Percentiles rank a stretch among this genome's conserved stretches.
Conservation (phyloP, 1,140 invertebrate genomes). For the Zaprionus africanus region DNA sequence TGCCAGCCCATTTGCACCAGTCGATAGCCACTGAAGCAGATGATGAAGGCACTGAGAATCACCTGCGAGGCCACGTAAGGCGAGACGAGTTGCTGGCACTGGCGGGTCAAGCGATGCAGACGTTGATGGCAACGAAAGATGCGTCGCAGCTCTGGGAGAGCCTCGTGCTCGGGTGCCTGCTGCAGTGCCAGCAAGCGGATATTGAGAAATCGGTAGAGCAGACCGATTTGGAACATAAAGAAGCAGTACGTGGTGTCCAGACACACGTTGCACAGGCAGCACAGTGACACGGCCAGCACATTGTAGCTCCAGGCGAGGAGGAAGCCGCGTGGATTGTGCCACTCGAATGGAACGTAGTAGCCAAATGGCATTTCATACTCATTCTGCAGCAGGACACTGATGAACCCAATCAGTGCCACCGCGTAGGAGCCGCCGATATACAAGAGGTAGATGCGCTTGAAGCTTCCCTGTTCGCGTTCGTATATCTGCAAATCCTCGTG, state of each 20-base stretch:
- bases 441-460: constrained; percentile 49
- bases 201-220: constrained; percentile 60
- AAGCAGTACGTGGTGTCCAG: constrained; percentile 71
- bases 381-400: constrained; percentile 52
- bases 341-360: constrained; percentile 77
- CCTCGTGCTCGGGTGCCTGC: constrained; percentile 30
- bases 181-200: constrained; percentile 51
- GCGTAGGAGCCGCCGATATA: constrained; percentile 41
- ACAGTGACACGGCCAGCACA: constrained; percentile 65
- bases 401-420: constrained; percentile 47
- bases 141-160: constrained; percentile 37
- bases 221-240: constrained; percentile 68
- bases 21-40: constrained; percentile 73
- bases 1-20: constrained; percentile 65
- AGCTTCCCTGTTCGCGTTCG: constrained; percentile 40
- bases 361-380: constrained; percentile 66
- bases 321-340: constrained; percentile 52
- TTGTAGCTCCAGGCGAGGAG: constrained; percentile 70
- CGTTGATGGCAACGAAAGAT: constrained; percentile 54
- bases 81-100: constrained; percentile 65
- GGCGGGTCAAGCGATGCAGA: constrained; percentile 27
- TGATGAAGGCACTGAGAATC: constrained; percentile 72
- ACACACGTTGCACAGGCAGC: constrained; percentile 54
- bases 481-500: constrained; percentile 41
- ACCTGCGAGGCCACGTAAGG: constrained; percentile 69